Evolutionary conservation across 1,140 invertebrate genomes (phyloP).

Genomic region (Drosophila virilis): DNA sequence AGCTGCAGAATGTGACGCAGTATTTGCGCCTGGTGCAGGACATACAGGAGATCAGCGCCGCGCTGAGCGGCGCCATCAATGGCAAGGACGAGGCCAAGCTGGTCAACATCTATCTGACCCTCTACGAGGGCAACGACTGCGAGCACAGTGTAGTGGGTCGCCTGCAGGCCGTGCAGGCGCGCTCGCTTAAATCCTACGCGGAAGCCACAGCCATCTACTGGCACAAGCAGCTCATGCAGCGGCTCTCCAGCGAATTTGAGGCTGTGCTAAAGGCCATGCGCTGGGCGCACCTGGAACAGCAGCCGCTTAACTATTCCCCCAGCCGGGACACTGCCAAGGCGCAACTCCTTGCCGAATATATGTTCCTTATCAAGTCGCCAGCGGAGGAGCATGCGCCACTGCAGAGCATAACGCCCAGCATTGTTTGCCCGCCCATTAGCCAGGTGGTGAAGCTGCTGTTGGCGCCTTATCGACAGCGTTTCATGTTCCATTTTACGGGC

Average conservation of each 20-base stretch:
- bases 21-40: conserved; percentile 88
- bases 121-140: conserved; percentile 85
- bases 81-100: conserved; percentile 87
- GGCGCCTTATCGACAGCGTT: conserved; percentile 89
- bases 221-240: conserved; percentile 92
- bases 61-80: conserved; percentile 86
- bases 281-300: conserved; percentile 91
- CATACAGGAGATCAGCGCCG: conserved; percentile 88
- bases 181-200: conserved; percentile 87
- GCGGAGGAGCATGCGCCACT: conserved; percentile 75
- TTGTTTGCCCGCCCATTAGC: conserved; percentile 86
- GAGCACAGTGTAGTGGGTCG: conserved; percentile 85
- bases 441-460: conserved; percentile 88
- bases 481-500: conserved; percentile 95
- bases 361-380: conserved; percentile 87
- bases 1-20: conserved; percentile 86
- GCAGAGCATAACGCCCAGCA: conserved; percentile 86
- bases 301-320: conserved; percentile 85
- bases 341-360: conserved; percentile 88
- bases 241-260: conserved; percentile 92
- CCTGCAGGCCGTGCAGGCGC: conserved; percentile 86
- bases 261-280: conserved; percentile 90
- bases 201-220: conserved; percentile 90
- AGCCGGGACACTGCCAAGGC: conserved; percentile 88
- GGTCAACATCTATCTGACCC: conserved; percentile 88